Evolutionary conservation across 2,888 invertebrate species (phyloP), one percentile per base, ranked within the genome.

Genomic region (Aporophyla nigra): DNA sequence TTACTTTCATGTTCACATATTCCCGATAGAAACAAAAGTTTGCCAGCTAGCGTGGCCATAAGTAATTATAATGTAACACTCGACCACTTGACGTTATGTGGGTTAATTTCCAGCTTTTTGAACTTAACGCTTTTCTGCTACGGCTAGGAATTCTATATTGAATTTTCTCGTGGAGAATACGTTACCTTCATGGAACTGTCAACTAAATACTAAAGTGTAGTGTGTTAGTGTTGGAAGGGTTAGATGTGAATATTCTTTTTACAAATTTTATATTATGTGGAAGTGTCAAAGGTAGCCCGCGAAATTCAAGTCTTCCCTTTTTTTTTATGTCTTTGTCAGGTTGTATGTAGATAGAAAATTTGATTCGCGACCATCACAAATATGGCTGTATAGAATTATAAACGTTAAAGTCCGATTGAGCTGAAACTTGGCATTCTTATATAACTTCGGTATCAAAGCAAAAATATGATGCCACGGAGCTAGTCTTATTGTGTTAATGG

Each of bases 61-160:
- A 87, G 90, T 91, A 91, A 93, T 93, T 93, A 91, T 87, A 85
- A 88, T 91, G 90, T 91, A 91, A 86, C 89, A 82, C 86, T 84
- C 87, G 75, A 78, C 86, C 87, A 89, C 87, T 91, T 87, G 82
- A 76, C 88, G 89, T 88, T 92, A 94, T 93, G 92, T 89, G 90
- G 92, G 93, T 92, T 93, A 93, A 93, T 93, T 91, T 92, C 90
- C 91, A 84, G 87, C 90, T 90, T 92, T 90, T 91, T 89, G 88
- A 92, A 86, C 87, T 85, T 84, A 86, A 87, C 88, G 82, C 85
- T 86, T 86, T 89, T 86, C 83, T 76, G 72, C 80, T 84, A 82
- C 88, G 82, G 80, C 84, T 87, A 84, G 87, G 78, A n/a, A 83
- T 81, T 76, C 87, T 88, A 90, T 89, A 92, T 92, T 91, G 82